phyloP scores from a whole-genome alignment of 2,113 vertebrate genomes.

The Tringa solitaria region DNA sequence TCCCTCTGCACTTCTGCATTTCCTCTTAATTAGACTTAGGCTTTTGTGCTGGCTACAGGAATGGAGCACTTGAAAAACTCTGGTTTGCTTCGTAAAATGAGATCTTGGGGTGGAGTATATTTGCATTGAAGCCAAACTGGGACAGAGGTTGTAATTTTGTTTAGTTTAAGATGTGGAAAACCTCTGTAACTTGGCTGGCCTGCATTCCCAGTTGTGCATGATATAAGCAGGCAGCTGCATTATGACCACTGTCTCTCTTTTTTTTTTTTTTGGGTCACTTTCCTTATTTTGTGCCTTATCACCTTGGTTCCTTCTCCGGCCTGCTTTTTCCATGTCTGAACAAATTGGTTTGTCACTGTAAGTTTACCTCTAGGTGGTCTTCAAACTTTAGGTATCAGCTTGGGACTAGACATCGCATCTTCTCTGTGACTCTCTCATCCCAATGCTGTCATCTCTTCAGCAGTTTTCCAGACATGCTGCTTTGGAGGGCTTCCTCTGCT shows the following conservation, averaged over 20 bases:
- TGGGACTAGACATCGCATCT: neutral
- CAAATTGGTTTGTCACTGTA: neutral
- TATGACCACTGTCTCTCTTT: neutral
- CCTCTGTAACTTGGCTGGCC: neutral
- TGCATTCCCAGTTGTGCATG: conserved; percentile 17
- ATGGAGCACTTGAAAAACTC: neutral
- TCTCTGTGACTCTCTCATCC: neutral
- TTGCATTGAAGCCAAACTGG: neutral
- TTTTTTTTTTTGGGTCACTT: neutral
- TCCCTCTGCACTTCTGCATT: neutral
- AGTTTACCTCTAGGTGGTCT: neutral
- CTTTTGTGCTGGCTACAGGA: neutral
- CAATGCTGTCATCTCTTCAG: neutral
- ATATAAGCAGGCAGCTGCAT: neutral
- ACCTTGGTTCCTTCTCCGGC: neutral
- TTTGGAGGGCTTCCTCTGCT: neutral
- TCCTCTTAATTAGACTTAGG: neutral
- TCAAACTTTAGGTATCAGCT: neutral
- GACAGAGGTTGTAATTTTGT: neutral
- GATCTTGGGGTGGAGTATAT: neutral
- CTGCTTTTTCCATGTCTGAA: neutral
- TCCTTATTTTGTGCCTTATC: neutral
- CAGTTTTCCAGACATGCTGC: neutral
- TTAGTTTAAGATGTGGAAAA: conserved; percentile 14
- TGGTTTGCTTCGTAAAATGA: neutral